These are phyloP conservation scores for Enhydra lutris DNA, from an alignment of 2,113 vertebrate species.

Conservation along the genomic window DNA sequence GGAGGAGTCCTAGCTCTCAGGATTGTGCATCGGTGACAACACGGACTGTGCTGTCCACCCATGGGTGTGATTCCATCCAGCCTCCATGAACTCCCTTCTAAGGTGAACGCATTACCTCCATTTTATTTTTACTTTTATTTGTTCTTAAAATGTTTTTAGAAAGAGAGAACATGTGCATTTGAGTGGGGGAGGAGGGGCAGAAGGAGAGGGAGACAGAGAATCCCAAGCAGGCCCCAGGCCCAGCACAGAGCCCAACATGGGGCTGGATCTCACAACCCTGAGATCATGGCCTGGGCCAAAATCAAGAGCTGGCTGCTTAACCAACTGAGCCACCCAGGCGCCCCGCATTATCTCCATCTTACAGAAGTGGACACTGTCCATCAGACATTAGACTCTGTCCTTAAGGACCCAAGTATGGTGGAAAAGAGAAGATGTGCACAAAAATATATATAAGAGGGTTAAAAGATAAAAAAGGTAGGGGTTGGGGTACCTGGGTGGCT, in stretches of 20 bases:
- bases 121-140: neutral
- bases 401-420: neutral
- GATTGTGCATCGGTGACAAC: neutral
- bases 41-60: too few species aligned
- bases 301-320: neutral
- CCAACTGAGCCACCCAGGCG: neutral
- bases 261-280: neutral
- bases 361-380: neutral
- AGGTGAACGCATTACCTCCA: neutral
- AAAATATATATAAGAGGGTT: neutral
- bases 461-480: neutral
- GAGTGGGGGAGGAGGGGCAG: neutral
- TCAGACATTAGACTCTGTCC: neutral
- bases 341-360: neutral
- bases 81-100: neutral
- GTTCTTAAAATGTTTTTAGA: neutral
- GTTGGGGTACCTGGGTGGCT: too few species aligned
- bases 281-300: neutral
- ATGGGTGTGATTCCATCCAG: neutral
- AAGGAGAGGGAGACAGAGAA: neutral
- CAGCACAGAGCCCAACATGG: neutral
- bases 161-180: neutral
- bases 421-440: neutral
- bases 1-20: neutral
- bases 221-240: neutral